A percentile compares a stretch with the other conserved stretches of the same genome.
phyloP scores from a whole-genome alignment of 2,113 vertebrate genomes.

The Rynchops niger region DNA sequence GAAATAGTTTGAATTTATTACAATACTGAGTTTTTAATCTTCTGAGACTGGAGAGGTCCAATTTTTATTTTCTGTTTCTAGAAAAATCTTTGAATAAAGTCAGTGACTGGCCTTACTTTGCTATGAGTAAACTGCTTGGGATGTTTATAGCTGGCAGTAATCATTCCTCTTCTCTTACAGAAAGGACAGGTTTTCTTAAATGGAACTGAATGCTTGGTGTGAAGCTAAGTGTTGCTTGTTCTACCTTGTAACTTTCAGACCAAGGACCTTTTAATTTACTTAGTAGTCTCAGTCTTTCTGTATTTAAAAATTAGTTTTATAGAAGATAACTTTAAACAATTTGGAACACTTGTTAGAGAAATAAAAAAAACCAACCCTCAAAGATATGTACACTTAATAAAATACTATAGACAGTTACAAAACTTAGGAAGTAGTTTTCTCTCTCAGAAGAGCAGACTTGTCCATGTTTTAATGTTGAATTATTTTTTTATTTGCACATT shows the following conservation, averaged over 20 bases:
- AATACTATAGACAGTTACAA: rapidly evolving
- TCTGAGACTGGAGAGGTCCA: not conserved
- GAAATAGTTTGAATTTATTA: not conserved
- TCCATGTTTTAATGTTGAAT: not conserved
- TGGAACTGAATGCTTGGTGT: not conserved
- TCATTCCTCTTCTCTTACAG: not conserved
- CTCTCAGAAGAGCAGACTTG: not conserved
- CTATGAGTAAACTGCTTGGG: not conserved
- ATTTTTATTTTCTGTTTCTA: not conserved
- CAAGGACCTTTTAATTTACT: not conserved
- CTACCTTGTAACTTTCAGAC: not conserved
- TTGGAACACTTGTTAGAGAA: not conserved
- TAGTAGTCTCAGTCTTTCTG: not conserved
- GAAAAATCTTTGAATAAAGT: not conserved
- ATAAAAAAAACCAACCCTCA: not conserved
- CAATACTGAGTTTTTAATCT: not conserved
- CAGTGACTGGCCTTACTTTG: not conserved
- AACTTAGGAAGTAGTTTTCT: not conserved
- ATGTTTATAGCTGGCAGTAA: not conserved
- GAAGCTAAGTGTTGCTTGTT: not conserved
- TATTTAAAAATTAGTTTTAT: not conserved
- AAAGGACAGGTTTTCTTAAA: not conserved
- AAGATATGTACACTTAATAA: not conserved
- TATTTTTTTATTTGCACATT: not conserved
- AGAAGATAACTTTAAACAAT: not conserved